Evolutionary conservation across 2,113 vertebrate genomes (phyloP).

Genomic region (Cottus gobio): DNA sequence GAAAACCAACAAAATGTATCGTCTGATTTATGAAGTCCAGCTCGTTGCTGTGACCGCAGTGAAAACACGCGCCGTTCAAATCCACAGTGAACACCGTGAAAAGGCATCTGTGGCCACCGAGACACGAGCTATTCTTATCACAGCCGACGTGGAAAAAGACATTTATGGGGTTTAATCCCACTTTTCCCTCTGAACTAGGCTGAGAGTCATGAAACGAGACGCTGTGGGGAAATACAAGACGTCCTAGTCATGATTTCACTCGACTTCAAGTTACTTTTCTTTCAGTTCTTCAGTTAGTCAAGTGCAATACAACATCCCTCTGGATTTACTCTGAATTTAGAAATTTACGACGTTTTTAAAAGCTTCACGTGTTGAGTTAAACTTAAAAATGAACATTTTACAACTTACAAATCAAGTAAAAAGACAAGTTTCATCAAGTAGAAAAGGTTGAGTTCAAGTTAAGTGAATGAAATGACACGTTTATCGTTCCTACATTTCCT

Average conservation of each 20-base stretch:
- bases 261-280: background rate
- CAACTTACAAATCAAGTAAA: background rate
- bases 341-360: background rate
- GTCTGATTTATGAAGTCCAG: slow-evolving; percentile 85
- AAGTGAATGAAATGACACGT: background rate
- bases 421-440: background rate
- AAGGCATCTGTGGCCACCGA: slow-evolving; percentile 80
- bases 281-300: background rate
- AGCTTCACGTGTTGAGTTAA: background rate
- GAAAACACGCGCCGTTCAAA: slow-evolving; percentile 76
- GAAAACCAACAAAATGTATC: slow-evolving; percentile 79
- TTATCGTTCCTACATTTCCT: background rate
- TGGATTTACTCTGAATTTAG: background rate
- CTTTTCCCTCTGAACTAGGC: slow-evolving; percentile 48
- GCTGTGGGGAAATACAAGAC: slow-evolving; percentile 35
- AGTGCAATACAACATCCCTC: background rate
- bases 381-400: background rate
- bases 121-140: slow-evolving; percentile 82
- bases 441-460: background rate
- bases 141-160: slow-evolving; percentile 61
- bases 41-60: slow-evolving; percentile 77
- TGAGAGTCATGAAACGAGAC: slow-evolving; percentile 53
- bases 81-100: slow-evolving; percentile 78
- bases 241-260: slow-evolving; percentile 10
- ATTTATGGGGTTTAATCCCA: slow-evolving; percentile 74